A percentile compares a stretch with the other conserved stretches of the same genome.
Evolutionary conservation across 2,113 vertebrate genomes (phyloP).

Genomic region (Corythaixoides concolor): DNA sequence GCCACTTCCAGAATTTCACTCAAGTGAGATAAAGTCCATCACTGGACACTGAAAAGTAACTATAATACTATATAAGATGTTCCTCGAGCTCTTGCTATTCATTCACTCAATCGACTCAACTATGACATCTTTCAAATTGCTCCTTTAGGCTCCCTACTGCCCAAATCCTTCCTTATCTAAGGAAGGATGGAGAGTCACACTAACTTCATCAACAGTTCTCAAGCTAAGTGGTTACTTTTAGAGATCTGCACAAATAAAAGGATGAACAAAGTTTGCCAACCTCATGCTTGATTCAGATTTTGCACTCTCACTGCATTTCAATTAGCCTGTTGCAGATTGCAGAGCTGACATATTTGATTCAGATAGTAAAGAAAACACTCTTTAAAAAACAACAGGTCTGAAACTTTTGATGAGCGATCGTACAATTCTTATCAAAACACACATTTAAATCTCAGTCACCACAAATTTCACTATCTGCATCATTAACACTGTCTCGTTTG

Average conservation of each 20-base stretch:
- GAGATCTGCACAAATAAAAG: background rate
- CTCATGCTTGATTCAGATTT: conserved; percentile 26
- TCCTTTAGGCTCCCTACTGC: background rate
- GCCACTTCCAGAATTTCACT: background rate
- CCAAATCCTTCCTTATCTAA: background rate
- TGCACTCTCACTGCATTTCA: conserved; percentile 36
- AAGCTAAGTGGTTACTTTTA: background rate
- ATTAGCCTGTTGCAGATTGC: conserved; percentile 42
- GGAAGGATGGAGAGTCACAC: background rate
- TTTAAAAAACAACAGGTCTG: conserved; percentile 17
- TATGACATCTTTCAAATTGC: background rate
- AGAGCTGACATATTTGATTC: conserved; percentile 28
- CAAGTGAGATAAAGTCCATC: background rate
- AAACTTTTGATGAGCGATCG: conserved; percentile 22
- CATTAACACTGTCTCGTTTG: conserved; percentile 27
- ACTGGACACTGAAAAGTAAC: background rate
- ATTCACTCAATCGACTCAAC: background rate
- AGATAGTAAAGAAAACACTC: conserved; percentile 29
- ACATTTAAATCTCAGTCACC: conserved; percentile 23
- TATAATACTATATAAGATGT: background rate
- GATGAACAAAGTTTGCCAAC: conserved; percentile 30
- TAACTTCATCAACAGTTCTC: background rate
- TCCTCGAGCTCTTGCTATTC: background rate
- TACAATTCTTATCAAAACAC: conserved; percentile 31
- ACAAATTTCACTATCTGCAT: conserved; percentile 16